Evolutionary conservation across 2,113 vertebrate genomes (phyloP).

Genomic region (Pica pica): DNA sequence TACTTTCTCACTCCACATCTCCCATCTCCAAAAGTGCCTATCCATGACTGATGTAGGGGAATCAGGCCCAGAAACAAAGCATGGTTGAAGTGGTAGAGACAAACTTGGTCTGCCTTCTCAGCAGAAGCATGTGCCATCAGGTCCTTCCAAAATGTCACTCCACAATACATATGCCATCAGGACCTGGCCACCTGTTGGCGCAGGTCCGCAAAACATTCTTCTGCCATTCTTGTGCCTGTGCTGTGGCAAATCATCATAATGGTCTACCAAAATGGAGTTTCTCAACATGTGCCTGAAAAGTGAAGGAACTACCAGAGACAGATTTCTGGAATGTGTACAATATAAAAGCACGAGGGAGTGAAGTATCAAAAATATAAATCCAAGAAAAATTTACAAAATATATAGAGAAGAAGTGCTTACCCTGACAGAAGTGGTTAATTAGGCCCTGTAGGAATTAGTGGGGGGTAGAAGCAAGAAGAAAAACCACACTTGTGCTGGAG

Average conservation of each 20-base stretch:
- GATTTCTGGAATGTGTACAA: background rate
- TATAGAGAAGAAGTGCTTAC: background rate
- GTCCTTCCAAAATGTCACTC: background rate
- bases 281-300: background rate
- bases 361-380: background rate
- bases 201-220: background rate
- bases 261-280: background rate
- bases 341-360: rapidly evolving
- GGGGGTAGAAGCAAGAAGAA: background rate
- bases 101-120: background rate
- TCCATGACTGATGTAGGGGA: rapidly evolving
- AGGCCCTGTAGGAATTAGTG: background rate
- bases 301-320: background rate
- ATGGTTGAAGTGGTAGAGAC: background rate
- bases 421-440: background rate
- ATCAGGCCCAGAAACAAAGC: background rate
- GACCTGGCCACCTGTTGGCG: background rate
- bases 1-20: background rate
- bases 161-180: background rate
- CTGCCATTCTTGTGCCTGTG: background rate
- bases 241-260: background rate
- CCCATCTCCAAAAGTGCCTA: background rate
- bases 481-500: background rate
- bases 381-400: background rate
- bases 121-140: background rate